These are phyloP conservation scores for Crossaster papposus DNA, from an alignment of 53 echinoderm and acorn worm genomes.

Conservation along the genomic window DNA sequence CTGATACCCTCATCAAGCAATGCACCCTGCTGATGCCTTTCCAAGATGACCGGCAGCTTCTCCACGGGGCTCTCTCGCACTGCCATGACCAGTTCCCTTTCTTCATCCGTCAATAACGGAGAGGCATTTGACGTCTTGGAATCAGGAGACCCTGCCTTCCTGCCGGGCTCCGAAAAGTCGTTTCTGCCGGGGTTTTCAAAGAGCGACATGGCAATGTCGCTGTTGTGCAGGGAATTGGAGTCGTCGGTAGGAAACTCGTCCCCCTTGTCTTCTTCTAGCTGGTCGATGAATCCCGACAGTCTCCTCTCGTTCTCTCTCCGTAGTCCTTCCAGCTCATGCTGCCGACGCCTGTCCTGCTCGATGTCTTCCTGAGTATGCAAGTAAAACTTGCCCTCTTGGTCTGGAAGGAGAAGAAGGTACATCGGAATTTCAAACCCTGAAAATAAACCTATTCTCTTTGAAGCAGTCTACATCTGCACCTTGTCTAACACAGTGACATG, in stretches of 20 bases:
- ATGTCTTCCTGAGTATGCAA: slow-evolving; percentile 62
- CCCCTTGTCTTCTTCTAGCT: slow-evolving; percentile 9
- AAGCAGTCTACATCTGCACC: no score
- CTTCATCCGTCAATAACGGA: not conserved
- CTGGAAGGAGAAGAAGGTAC: slow-evolving; percentile 4
- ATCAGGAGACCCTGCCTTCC: not conserved
- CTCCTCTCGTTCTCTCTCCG: slow-evolving; percentile 53
- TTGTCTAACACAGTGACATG: no score
- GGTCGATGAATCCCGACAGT: not conserved
- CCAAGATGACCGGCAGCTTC: slow-evolving; percentile 31
- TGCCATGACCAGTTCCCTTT: slow-evolving; percentile 1
- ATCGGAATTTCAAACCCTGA: not conserved
- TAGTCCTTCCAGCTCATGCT: slow-evolving; percentile 71
- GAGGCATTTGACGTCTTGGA: slow-evolving; percentile 28
- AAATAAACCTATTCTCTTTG: not conserved
- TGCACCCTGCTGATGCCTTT: slow-evolving; percentile 23
- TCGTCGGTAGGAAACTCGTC: slow-evolving; percentile 25
- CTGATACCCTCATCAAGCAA: not conserved
- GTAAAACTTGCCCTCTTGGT: slow-evolving; percentile 57
- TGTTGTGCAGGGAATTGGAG: slow-evolving; percentile 47
- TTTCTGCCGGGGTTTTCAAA: slow-evolving; percentile 30
- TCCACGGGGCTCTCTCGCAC: slow-evolving; percentile 19
- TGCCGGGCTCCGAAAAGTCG: not conserved
- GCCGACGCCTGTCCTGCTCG: slow-evolving; percentile 64
- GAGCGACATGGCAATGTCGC: slow-evolving; percentile 47